phyloP scores from a whole-genome alignment of 2,113 vertebrate genomes.

The Alligator sinensis region DNA sequence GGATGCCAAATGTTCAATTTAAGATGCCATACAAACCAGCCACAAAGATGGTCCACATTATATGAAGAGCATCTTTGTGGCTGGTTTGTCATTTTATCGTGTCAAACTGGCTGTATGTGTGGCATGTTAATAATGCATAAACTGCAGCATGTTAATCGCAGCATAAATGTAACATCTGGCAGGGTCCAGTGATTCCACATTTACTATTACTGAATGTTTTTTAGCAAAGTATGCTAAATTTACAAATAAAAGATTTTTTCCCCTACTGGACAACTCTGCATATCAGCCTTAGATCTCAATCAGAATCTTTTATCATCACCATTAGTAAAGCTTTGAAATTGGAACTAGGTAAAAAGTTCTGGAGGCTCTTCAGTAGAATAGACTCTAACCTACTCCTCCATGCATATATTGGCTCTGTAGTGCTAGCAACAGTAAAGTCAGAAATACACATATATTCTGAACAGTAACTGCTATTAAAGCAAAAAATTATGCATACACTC shows the following conservation, averaged over 20 bases:
- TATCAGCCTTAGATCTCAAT: conserved; percentile 29
- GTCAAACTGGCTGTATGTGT: too few relatives aligned
- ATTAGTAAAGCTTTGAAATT: conserved; percentile 29
- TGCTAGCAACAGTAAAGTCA: neutral
- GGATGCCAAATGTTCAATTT: too few relatives aligned
- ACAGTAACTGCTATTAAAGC: neutral
- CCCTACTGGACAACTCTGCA: conserved; percentile 14
- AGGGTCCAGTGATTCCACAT: neutral
- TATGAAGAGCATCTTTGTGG: too few relatives aligned
- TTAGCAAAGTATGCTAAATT: neutral
- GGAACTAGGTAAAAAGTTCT: conserved; percentile 11
- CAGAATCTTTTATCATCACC: conserved; percentile 43
- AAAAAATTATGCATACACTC: neutral
- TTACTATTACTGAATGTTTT: conserved; percentile 27
- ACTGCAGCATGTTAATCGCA: too few relatives aligned
- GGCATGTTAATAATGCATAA: too few relatives aligned
- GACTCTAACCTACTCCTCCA: neutral
- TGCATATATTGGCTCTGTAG: neutral
- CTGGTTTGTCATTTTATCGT: too few relatives aligned
- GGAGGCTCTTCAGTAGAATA: conserved; percentile 2
- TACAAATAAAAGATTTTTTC: conserved; percentile 51
- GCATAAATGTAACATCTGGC: too few relatives aligned
- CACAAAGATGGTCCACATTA: too few relatives aligned
- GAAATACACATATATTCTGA: neutral
- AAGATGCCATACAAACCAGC: too few relatives aligned